Conservation (phyloP, 1,140 invertebrate genomes). For the Anoplophora glabripennis region DNA sequence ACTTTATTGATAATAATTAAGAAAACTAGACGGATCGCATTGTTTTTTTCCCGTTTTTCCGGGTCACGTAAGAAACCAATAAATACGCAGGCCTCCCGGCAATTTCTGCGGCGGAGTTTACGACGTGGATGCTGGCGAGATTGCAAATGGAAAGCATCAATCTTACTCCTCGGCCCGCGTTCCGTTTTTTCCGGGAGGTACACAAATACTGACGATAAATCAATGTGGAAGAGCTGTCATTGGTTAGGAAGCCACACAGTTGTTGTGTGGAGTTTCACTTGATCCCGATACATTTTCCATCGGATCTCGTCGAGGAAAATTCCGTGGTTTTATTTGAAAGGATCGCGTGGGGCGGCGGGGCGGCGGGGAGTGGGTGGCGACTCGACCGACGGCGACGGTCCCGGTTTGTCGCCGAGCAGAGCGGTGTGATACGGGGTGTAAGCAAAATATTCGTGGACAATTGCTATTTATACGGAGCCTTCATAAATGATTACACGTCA, state of each 20-base stretch:
- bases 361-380: neutral
- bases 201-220: constrained; percentile 48
- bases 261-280: constrained; percentile 14
- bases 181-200: constrained; percentile 40
- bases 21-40: no score
- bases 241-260: constrained; percentile 34
- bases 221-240: constrained; percentile 44
- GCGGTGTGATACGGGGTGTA: neutral
- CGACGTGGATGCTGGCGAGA: constrained; percentile 9
- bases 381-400: neutral
- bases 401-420: neutral
- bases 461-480: no score
- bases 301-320: constrained; percentile 1
- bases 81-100: no score
- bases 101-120: no score
- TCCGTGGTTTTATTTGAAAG: neutral
- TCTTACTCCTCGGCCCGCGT: constrained; percentile 38
- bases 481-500: neutral
- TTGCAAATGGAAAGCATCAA: constrained; percentile 45
- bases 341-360: neutral
- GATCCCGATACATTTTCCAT: constrained; percentile 16
- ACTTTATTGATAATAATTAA: no score
- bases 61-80: no score
- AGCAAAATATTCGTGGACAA: no score
- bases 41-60: no score